phyloP scores from a whole-genome alignment of 2,888 invertebrate genomes.

The Silvanus unidentatus region DNA sequence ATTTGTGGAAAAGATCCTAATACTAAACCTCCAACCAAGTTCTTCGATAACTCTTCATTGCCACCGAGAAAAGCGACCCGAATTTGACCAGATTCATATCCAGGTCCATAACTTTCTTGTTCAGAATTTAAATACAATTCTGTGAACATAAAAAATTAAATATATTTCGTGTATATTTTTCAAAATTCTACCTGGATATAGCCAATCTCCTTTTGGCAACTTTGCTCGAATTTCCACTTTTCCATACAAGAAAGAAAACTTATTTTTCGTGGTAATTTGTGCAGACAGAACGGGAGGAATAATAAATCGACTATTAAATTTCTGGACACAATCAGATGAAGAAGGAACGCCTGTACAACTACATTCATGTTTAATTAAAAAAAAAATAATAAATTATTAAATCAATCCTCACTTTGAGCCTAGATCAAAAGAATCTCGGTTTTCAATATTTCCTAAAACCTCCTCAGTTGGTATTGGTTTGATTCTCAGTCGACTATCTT shows the following conservation, averaged over 20 bases:
- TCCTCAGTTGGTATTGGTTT: constrained; percentile 55
- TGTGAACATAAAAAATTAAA: constrained; percentile 37
- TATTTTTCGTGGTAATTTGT: constrained; percentile 55
- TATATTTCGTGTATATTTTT: background rate
- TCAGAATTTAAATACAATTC: constrained; percentile 62
- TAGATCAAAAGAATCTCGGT: constrained; percentile 34
- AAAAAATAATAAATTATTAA: constrained; percentile 2
- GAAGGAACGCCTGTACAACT: constrained; percentile 45
- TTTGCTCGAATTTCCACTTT: constrained; percentile 63
- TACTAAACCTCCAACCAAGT: constrained; percentile 36
- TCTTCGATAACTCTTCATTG: constrained; percentile 45
- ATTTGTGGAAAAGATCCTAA: constrained; percentile 32
- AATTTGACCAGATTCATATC: constrained; percentile 63
- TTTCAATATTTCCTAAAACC: constrained; percentile 49
- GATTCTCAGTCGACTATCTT: constrained; percentile 54
- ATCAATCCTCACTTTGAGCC: constrained; percentile 32
- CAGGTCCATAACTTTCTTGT: constrained; percentile 56
- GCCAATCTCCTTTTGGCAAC: constrained; percentile 71
- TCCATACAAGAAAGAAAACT: constrained; percentile 65
- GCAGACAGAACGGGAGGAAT: constrained; percentile 65
- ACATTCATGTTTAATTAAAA: constrained; percentile 12
- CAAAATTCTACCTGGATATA: constrained; percentile 59
- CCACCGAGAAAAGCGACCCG: constrained; percentile 66
- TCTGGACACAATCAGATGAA: constrained; percentile 45
- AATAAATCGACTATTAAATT: constrained; percentile 51